phyloP scores from a whole-genome alignment of 2,797 vertebrate species.

The Podarcis siculus region DNA sequence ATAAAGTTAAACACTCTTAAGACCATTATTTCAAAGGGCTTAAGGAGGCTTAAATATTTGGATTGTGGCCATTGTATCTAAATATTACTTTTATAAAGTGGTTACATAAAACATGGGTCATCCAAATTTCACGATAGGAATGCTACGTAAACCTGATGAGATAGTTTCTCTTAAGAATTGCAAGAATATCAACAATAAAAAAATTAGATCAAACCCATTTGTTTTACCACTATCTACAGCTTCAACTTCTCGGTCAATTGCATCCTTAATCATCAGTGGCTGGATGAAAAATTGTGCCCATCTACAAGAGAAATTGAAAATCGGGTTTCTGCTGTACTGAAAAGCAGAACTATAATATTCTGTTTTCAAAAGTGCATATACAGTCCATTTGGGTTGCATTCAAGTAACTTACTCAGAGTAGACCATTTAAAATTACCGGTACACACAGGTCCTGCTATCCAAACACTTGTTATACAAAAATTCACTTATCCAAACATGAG shows the following conservation, averaged over 20 bases:
- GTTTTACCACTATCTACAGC: slow-evolving; percentile 91
- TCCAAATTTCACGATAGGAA: slow-evolving; percentile 15
- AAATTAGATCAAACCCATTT: neutral
- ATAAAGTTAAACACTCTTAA: neutral
- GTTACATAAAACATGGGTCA: slow-evolving; percentile 9
- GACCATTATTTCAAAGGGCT: slow-evolving; percentile 18
- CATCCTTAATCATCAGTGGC: slow-evolving; percentile 90
- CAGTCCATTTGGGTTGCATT: too few relatives aligned
- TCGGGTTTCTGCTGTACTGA: neutral
- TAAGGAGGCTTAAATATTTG: slow-evolving; percentile 21
- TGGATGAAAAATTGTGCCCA: slow-evolving; percentile 94
- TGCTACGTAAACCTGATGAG: neutral
- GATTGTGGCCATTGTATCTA: slow-evolving; percentile 11
- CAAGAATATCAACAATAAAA: neutral
- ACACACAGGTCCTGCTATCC: too few relatives aligned
- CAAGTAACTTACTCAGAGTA: too few relatives aligned
- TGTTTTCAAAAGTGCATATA: neutral
- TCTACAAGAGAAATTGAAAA: slow-evolving; percentile 69
- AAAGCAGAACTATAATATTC: neutral
- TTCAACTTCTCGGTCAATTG: slow-evolving; percentile 90
- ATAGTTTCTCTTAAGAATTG: neutral
- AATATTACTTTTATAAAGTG: slow-evolving; percentile 13
- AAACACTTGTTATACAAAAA: too few relatives aligned
- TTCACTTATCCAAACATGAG: too few relatives aligned
- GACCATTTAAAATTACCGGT: too few relatives aligned